phyloP scores from a whole-genome alignment of 2,113 vertebrate species.

The Carassius gibelio region DNA sequence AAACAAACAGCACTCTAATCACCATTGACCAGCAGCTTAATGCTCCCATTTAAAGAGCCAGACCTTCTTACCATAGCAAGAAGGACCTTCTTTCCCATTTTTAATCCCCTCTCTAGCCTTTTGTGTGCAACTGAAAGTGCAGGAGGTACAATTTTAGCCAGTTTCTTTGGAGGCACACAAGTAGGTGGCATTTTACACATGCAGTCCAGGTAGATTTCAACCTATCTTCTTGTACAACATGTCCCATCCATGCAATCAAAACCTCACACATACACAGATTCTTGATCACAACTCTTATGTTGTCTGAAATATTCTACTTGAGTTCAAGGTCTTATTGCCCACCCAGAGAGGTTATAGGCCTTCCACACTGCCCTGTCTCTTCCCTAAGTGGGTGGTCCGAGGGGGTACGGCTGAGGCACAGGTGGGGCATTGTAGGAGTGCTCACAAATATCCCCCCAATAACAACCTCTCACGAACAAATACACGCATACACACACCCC shows the following conservation, averaged over 20 bases:
- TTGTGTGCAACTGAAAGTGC: conserved; percentile 4
- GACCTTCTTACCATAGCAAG: conserved; percentile 3
- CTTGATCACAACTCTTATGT: conserved; percentile 60
- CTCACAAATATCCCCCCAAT: conserved; percentile 75
- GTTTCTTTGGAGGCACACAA: conserved; percentile 15
- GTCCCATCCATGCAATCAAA: neutral
- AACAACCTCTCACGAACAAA: conserved; percentile 48
- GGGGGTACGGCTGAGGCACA: conserved; percentile 80
- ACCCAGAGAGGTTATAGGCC: conserved; percentile 83
- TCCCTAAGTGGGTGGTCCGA: conserved; percentile 83
- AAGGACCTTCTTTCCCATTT: too few relatives aligned
- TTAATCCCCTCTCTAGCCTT: conserved; percentile 33
- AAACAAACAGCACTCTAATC: conserved; percentile 50
- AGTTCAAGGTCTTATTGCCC: conserved; percentile 78
- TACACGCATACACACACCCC: conserved; percentile 42
- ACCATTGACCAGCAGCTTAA: conserved; percentile 53
- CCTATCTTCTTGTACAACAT: neutral
- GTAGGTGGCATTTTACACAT: neutral
- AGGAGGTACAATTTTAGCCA: neutral
- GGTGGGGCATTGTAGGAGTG: conserved; percentile 82
- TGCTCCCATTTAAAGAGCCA: conserved; percentile 41
- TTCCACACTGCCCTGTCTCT: conserved; percentile 72
- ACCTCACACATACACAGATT: neutral
- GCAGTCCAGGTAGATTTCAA: neutral
- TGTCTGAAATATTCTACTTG: conserved; percentile 76